These are phyloP conservation scores for Leptinotarsa texana DNA, from an alignment of 1,140 invertebrate genomes.

Conservation along the genomic window DNA sequence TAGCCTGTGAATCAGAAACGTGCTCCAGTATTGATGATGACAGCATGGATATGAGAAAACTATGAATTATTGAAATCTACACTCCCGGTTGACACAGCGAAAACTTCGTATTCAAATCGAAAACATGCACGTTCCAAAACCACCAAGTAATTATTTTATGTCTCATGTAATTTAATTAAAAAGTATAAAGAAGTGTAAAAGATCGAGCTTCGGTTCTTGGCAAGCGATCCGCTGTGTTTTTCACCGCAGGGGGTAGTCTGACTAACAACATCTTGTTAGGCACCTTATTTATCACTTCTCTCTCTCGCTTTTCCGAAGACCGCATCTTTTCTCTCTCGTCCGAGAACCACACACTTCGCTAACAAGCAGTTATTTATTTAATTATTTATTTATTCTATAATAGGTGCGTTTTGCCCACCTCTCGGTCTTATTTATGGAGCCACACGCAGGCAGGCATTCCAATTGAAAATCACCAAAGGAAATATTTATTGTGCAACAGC, in stretches of 20 bases:
- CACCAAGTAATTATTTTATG: constrained; percentile 37
- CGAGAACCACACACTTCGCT: constrained; percentile 54
- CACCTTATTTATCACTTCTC: constrained; percentile 53
- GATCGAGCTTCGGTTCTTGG: constrained; percentile 26
- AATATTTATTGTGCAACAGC: constrained; percentile 50
- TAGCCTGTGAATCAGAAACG: too few species aligned
- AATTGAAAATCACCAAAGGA: constrained; percentile 51
- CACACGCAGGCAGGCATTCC: constrained; percentile 52
- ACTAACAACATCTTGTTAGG: constrained; percentile 55
- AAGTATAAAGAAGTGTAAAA: constrained; percentile 36
- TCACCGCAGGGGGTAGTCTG: constrained; percentile 54
- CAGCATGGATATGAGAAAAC: background rate
- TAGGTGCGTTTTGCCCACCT: constrained; percentile 56
- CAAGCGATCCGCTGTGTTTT: constrained; percentile 45
- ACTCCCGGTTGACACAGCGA: too few species aligned
- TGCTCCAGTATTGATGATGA: background rate
- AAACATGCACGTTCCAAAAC: background rate
- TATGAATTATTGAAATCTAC: too few species aligned
- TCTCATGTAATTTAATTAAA: constrained; percentile 41
- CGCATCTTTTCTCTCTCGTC: constrained; percentile 23
- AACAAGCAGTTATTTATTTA: constrained; percentile 57
- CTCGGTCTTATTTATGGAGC: constrained; percentile 54
- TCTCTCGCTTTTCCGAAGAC: constrained; percentile 30
- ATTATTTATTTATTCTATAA: constrained; percentile 58
- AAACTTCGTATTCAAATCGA: background rate